Evolutionary conservation across 2,888 invertebrate species (phyloP).

Genomic region (Megaustenia siamemsis): DNA sequence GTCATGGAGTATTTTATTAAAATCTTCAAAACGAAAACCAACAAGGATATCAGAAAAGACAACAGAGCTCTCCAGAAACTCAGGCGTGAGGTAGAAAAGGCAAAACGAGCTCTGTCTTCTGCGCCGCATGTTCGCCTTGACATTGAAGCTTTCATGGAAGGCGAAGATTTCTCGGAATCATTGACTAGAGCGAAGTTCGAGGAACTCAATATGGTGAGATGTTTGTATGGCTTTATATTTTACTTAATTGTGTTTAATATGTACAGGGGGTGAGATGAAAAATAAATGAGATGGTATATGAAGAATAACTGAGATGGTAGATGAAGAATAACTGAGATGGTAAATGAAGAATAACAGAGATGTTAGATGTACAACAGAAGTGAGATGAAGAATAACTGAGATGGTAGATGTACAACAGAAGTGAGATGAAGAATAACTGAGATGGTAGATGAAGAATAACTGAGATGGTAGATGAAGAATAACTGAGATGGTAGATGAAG

Average conservation of each 20-base stretch:
- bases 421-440: too few species aligned
- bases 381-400: too few species aligned
- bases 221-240: background rate
- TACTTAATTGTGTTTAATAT: background rate
- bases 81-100: constrained; percentile 97
- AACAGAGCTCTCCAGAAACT: constrained; percentile 96
- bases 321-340: too few species aligned
- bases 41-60: constrained; percentile 96
- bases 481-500: too few species aligned
- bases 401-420: too few species aligned
- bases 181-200: constrained; percentile 99
- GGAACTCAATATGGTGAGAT: constrained; percentile 92
- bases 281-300: too few species aligned
- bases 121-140: constrained; percentile 98
- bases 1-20: constrained; percentile 99
- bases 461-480: too few species aligned
- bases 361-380: too few species aligned
- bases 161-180: constrained; percentile 98
- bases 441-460: too few species aligned
- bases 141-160: constrained; percentile 98
- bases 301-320: too few species aligned
- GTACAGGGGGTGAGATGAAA: background rate
- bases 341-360: too few species aligned
- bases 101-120: constrained; percentile 95
- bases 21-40: constrained; percentile 98